Conservation (phyloP, 1,140 invertebrate species). For the Teleogryllus occipitalis region DNA sequence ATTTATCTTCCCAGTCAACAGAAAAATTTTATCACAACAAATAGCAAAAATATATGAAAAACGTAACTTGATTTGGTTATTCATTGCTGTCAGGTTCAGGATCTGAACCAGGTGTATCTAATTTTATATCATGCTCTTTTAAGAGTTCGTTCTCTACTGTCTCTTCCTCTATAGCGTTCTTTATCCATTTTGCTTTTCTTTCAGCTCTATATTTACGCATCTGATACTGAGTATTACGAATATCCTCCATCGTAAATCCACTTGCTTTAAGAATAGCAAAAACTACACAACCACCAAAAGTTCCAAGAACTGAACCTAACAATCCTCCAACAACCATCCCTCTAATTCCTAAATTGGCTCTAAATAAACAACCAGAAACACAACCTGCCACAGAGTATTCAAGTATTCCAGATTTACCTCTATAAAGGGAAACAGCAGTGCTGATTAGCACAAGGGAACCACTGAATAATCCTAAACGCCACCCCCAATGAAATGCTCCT, state of each 20-base stretch:
- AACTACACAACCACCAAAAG: neutral
- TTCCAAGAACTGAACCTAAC: slow-evolving; percentile 34
- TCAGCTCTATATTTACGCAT: no score
- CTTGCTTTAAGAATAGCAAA: neutral
- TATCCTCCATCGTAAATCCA: neutral
- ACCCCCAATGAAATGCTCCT: slow-evolving; percentile 57
- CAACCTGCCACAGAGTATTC: slow-evolving; percentile 55
- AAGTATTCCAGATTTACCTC: slow-evolving; percentile 50
- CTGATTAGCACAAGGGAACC: slow-evolving; percentile 52
- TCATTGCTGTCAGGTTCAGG: no score
- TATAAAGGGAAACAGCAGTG: slow-evolving; percentile 53
- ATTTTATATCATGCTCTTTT: no score
- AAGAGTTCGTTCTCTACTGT: no score
- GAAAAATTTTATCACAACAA: no score
- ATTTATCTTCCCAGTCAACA: no score
- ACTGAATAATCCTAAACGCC: slow-evolving; percentile 52
- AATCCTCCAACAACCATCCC: slow-evolving; percentile 52
- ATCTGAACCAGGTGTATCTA: no score
- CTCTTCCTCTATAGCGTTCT: no score
- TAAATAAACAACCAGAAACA: slow-evolving; percentile 52
- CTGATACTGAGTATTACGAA: neutral
- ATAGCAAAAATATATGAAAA: no score
- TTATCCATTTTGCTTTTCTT: no score
- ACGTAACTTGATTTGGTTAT: no score
- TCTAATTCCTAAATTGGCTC: slow-evolving; percentile 50